phyloP scores from a whole-genome alignment of 2,113 vertebrate species.

The Callipepla squamata region DNA sequence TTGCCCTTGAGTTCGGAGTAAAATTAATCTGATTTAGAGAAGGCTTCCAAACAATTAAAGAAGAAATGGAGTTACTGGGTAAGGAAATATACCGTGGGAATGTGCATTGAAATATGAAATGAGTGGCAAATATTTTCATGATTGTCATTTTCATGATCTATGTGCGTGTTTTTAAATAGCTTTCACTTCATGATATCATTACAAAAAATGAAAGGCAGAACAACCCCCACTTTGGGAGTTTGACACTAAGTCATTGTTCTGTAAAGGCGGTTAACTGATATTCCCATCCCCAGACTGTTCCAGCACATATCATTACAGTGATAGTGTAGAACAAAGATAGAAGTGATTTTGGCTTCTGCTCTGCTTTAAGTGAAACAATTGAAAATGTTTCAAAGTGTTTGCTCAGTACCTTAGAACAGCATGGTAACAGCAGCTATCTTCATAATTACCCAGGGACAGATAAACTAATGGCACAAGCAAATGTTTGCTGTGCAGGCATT shows the following conservation, averaged over 20 bases:
- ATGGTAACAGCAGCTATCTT: conserved; percentile 34
- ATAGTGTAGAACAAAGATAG: conserved; percentile 8
- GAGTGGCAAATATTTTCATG: background rate
- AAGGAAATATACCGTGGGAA: background rate
- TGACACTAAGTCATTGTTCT: conserved; percentile 31
- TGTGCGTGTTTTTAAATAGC: background rate
- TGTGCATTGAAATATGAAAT: background rate
- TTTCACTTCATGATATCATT: background rate
- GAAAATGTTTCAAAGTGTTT: conserved; percentile 43
- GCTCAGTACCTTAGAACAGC: conserved; percentile 32
- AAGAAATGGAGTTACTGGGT: background rate
- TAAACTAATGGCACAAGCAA: conserved; percentile 48
- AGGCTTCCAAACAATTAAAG: background rate
- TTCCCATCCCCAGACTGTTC: background rate
- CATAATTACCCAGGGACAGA: conserved; percentile 59
- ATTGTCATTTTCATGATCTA: background rate
- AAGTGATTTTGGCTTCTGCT: conserved; percentile 48
- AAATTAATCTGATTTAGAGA: background rate
- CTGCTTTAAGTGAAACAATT: conserved; percentile 15
- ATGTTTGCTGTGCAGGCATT: conserved; percentile 33
- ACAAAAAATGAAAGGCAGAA: background rate
- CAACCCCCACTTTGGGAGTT: background rate
- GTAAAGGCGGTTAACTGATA: background rate
- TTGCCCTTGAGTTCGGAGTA: background rate
- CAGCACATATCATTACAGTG: background rate